Evolutionary conservation across 2,888 invertebrate species (phyloP), one percentile per base, ranked within the genome.

Genomic region (Coenonympha arcania): DNA sequence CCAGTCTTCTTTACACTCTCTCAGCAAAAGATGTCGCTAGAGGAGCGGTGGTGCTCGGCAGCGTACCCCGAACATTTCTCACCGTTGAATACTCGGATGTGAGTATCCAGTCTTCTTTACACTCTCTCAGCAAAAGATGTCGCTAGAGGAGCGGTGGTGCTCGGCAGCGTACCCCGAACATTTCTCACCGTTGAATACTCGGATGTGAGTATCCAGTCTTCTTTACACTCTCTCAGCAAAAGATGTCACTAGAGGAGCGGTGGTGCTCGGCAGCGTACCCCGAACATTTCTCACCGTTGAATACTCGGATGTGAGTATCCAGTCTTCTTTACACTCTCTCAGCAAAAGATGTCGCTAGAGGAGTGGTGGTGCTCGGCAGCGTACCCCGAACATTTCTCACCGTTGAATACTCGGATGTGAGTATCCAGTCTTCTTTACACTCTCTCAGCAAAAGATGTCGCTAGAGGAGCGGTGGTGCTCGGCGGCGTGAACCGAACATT

Each of bases 251-350:
- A 65, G 76, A 94, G 66, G 89, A 90, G 58, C 87, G 88, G 56
- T 79, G 91, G 59, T 89, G 89, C 63, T 74, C 73, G 43, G 83
- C 90, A 1, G 80, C 87, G 57, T 94, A 95, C 71, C 95, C 95
- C 0, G 90, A 91, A 39, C 89, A 93, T 71, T 95, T 95, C 78
- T 93, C 16, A 95, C 95, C 0, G 90, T 94, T 19, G 91, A 92
- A 60, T 95, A 95, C 72, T 95, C 90, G 74, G 92, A 93, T 84
- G 93, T 93, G 73, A 75, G 79, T 71, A n/a, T n/a, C n/a, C n/a
- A n/a, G n/a, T n/a, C n/a, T n/a, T n/a, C n/a, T n/a, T n/a, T n/a
- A n/a, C n/a, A n/a, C n/a, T n/a, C n/a, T n/a, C n/a, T n/a, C n/a
- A n/a, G n/a, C n/a, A n/a, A n/a, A n/a, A n/a, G n/a, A n/a, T n/a